These are phyloP conservation scores for Calvadosia cruxmelitensis DNA, from an alignment of 30 jellyfish, hydroid and myxozoan genomes.

Conservation along the genomic window DNA sequence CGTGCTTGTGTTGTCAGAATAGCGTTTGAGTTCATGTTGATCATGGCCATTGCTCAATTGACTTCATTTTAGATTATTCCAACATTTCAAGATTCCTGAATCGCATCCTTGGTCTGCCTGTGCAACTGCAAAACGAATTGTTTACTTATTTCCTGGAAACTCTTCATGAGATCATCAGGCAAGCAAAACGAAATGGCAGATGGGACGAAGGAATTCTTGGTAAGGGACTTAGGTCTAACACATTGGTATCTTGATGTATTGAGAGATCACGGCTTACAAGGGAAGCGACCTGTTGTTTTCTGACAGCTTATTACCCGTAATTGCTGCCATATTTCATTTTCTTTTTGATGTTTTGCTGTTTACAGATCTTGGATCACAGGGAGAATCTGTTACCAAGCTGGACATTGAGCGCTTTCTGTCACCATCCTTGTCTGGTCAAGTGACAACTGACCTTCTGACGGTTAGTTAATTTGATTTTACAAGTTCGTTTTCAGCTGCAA, in stretches of 20 bases:
- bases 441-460: slow-evolving; percentile 62
- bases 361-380: slow-evolving; percentile 90
- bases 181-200: slow-evolving; percentile 85
- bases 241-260: neutral
- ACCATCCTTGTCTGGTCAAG: slow-evolving; percentile 74
- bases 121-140: slow-evolving; percentile 67
- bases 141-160: slow-evolving; percentile 75
- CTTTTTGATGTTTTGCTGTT: neutral
- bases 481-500: too few relatives aligned
- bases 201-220: slow-evolving; percentile 97
- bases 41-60: neutral
- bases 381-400: slow-evolving; percentile 61
- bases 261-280: neutral
- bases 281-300: neutral
- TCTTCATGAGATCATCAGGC: slow-evolving; percentile 52
- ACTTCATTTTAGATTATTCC: slow-evolving; percentile 43
- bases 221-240: neutral
- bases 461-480: too few relatives aligned
- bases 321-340: neutral
- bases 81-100: slow-evolving; percentile 76
- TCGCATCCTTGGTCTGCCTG: slow-evolving; percentile 81
- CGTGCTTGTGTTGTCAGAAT: neutral
- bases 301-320: neutral
- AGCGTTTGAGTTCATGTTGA: neutral
- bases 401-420: slow-evolving; percentile 28